Evolutionary conservation across 2,113 vertebrate genomes (phyloP), one percentile per base, ranked within the genome.

Genomic region (Centropristis striata): DNA sequence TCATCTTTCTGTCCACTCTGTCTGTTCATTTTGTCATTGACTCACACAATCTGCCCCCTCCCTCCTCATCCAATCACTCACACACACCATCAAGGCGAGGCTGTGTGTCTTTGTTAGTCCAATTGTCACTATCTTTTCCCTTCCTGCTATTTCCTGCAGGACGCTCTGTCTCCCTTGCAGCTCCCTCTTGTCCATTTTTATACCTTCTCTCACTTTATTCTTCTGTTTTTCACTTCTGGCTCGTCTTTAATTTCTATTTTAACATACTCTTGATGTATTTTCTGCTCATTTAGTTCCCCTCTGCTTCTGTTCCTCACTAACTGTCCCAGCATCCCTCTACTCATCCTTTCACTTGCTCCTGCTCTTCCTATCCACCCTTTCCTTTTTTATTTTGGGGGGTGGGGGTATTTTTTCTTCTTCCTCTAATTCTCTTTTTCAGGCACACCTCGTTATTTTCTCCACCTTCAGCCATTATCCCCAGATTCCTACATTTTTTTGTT

Each of bases 71-170:
- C 79, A 84, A 61, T 71, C 61, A 75, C 71, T 63, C 87, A 79
- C 79, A 75, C 80, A 78, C 60, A 65, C 49, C 73, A 84, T 85
- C 90, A 89, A 88, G 83, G 80, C 65, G 60, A 90, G 87, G 87
- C 80, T 84, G 86, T 90, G 88, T 89, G 86, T 92, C 88, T 92
- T 91, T 92, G 90, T 93, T 90, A 90, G 89, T 76, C 80, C 87
- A 82, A 88, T 90, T 90, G 90, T 87, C 89, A 84, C 86, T 39
- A 49, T 80, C 78, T 80, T 83, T 81, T 68, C 68, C 81, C 79
- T 80, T 66, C 59, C 86, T 86, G 71, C 80, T 66, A 63, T 90
- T 88, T 86, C 86, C 78, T 88, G 80, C 70, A 86, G 81, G 80
- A 78, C 27, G 68, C 78, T 91, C 78, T 12, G 80, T 89, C 87